Evolutionary conservation across 2,888 invertebrate species (phyloP).

Genomic region (Orthosia incerta): DNA sequence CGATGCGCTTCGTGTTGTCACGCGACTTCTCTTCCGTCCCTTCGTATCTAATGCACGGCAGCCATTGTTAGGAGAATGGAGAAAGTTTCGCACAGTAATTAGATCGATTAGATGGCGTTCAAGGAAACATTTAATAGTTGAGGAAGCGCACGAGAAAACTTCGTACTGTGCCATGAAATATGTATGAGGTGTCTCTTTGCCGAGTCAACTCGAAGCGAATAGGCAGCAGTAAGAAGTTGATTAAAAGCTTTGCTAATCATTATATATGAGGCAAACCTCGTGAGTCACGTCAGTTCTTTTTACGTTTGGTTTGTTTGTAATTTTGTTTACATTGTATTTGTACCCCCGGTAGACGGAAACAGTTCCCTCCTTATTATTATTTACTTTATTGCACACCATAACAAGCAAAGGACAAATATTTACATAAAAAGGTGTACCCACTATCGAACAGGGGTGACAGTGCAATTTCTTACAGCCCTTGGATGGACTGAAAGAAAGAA

Average conservation of each 20-base stretch:
- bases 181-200: constrained; percentile 37
- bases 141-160: constrained; percentile 57
- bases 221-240: neutral
- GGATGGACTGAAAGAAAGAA: no score
- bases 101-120: constrained; percentile 70
- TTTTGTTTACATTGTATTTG: no score
- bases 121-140: constrained; percentile 62
- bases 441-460: no score
- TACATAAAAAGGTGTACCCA: no score
- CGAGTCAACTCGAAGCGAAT: neutral
- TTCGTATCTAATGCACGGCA: constrained; percentile 70
- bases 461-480: no score
- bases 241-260: constrained; percentile 4
- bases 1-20: constrained; percentile 45
- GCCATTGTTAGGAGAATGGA: constrained; percentile 71
- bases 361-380: neutral
- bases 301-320: no score
- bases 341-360: neutral
- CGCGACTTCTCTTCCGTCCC: constrained; percentile 69
- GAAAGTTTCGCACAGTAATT: constrained; percentile 78
- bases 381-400: no score
- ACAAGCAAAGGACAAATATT: no score
- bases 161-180: constrained; percentile 45
- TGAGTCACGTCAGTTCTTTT: neutral
- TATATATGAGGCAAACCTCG: constrained; percentile 5